Conservation (phyloP, 2,797 vertebrate genomes). For the Pseudotriccus pelzelni region DNA sequence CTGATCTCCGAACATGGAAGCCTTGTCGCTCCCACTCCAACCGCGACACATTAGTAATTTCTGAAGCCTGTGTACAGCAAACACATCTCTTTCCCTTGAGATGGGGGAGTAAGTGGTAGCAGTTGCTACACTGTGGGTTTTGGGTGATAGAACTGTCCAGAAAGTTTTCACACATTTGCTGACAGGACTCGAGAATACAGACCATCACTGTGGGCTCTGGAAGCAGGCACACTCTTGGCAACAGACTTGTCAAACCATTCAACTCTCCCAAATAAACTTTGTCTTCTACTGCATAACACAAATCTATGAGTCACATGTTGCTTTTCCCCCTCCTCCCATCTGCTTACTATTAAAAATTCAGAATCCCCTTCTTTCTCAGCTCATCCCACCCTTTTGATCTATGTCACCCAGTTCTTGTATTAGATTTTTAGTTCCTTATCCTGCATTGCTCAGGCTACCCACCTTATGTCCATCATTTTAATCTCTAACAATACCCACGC, state of each 20-base stretch:
- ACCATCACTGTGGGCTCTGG: background rate
- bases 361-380: background rate
- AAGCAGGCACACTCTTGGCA: background rate
- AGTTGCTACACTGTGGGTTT: background rate
- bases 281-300: background rate
- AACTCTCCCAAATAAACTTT: background rate
- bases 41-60: too few species aligned
- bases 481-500: rapidly evolving
- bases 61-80: background rate
- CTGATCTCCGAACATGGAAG: too few species aligned
- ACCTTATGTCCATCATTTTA: background rate
- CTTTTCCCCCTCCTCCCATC: rapidly evolving
- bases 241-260: background rate
- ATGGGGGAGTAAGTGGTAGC: background rate
- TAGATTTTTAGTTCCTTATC: background rate
- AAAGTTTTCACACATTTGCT: background rate
- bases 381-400: background rate
- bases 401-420: background rate
- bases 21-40: too few species aligned
- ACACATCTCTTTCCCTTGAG: background rate
- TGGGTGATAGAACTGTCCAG: rapidly evolving
- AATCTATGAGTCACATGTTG: rapidly evolving
- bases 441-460: background rate
- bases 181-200: background rate
- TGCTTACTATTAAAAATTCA: background rate